phyloP scores from a whole-genome alignment of 2,888 invertebrate species.

The Drosophila mimetica region DNA sequence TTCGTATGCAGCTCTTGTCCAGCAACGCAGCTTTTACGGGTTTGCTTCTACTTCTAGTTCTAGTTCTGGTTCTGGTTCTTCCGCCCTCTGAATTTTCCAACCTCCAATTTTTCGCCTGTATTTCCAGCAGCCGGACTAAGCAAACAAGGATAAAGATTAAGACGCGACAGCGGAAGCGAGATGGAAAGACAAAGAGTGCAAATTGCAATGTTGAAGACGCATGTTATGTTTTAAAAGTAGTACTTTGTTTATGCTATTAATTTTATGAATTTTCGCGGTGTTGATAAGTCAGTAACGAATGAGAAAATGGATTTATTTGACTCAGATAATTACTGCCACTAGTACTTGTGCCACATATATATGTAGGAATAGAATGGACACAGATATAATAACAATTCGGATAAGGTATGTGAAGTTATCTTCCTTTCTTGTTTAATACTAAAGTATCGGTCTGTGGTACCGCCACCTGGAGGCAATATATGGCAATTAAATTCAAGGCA shows the following conservation, averaged over 20 bases:
- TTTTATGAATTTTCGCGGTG: too few relatives aligned
- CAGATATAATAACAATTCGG: too few relatives aligned
- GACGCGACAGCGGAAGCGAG: neutral
- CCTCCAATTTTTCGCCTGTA: constrained; percentile 4
- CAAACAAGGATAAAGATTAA: constrained; percentile 26
- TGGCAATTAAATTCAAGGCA: constrained; percentile 15
- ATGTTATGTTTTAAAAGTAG: neutral
- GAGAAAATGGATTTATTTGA: too few relatives aligned
- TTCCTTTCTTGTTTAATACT: neutral
- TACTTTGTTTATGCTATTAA: too few relatives aligned
- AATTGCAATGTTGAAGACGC: constrained; percentile 18
- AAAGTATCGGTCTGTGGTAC: neutral
- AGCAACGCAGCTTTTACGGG: constrained; percentile 63
- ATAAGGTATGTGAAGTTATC: too few relatives aligned
- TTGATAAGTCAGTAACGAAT: too few relatives aligned
- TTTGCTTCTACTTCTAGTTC: constrained; percentile 34
- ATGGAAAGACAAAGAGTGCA: constrained; percentile 37
- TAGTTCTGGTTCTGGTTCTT: constrained; percentile 5
- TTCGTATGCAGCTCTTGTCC: constrained; percentile 71
- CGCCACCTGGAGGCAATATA: neutral
- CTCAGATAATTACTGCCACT: too few relatives aligned
- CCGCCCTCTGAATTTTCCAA: neutral
- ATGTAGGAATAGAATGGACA: too few relatives aligned
- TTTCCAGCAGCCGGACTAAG: constrained; percentile 20
- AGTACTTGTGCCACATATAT: too few relatives aligned